These are phyloP conservation scores for Malacosoma neustria DNA, from an alignment of 2,888 invertebrate genomes.

Conservation along the genomic window DNA sequence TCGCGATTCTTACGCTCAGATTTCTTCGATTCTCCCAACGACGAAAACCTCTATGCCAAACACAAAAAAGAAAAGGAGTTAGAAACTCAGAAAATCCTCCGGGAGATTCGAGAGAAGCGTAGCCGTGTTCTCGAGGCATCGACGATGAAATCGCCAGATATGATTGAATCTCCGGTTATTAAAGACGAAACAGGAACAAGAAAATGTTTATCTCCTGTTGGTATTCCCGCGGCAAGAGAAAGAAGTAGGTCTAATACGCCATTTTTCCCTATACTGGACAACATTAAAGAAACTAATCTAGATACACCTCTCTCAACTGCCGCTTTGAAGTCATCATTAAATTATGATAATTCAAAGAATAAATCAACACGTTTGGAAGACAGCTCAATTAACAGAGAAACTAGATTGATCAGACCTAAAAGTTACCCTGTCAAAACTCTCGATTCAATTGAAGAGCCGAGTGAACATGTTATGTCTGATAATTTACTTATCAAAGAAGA, in stretches of 20 bases:
- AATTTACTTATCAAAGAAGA: constrained; percentile 24
- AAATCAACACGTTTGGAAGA: constrained; percentile 37
- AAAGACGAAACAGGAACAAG: constrained; percentile 35
- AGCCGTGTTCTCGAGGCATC: constrained; percentile 48
- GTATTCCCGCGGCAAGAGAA: constrained; percentile 41
- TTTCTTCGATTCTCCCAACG: constrained; percentile 81
- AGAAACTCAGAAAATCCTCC: constrained; percentile 79
- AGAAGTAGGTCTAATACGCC: constrained; percentile 65
- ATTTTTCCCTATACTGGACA: constrained; percentile 66
- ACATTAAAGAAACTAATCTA: constrained; percentile 55
- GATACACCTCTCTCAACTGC: constrained; percentile 29
- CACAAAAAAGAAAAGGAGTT: constrained; percentile 79
- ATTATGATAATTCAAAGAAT: constrained; percentile 20
- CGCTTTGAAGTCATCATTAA: constrained; percentile 20
- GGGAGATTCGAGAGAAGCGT: constrained; percentile 79
- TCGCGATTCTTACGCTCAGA: constrained; percentile 83
- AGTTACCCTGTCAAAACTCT: constrained; percentile 72
- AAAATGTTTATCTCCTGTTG: constrained; percentile 51
- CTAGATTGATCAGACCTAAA: constrained; percentile 68
- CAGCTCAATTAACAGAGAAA: constrained; percentile 41
- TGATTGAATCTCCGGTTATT: constrained; percentile 24
- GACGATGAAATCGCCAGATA: constrained; percentile 35
- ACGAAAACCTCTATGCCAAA: constrained; percentile 78
- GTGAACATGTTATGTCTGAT: constrained; percentile 25
- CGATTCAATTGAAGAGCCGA: constrained; percentile 39